Percentiles rank a stretch among this genome's conserved stretches.
These are phyloP conservation scores for Theocolax elegans DNA, from an alignment of 1,140 invertebrate genomes.

Conservation along the genomic window DNA sequence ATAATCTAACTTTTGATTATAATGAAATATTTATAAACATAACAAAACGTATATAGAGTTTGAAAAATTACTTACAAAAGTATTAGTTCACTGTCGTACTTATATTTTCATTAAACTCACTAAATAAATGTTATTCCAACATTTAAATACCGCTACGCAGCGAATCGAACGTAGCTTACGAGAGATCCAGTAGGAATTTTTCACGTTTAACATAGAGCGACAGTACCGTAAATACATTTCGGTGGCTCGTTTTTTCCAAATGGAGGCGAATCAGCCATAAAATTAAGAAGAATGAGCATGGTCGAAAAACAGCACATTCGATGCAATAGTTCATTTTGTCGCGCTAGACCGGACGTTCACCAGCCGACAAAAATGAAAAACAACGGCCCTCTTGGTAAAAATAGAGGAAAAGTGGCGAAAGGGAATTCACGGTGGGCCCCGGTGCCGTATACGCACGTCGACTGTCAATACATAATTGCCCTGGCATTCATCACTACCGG, in stretches of 20 bases:
- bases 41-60: no score
- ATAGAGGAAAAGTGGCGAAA: slow-evolving; percentile 3
- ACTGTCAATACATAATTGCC: slow-evolving; percentile 51
- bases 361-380: slow-evolving; percentile 13
- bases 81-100: no score
- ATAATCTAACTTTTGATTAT: no score
- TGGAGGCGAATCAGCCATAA: background rate
- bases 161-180: no score
- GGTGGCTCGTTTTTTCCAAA: slow-evolving; percentile 13
- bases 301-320: slow-evolving; percentile 4
- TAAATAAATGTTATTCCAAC: no score
- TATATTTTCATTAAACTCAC: no score
- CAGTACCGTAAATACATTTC: no score
- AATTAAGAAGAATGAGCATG: slow-evolving; percentile 25
- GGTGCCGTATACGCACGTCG: background rate
- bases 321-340: slow-evolving; percentile 17
- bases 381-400: background rate
- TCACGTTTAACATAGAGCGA: no score
- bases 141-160: no score
- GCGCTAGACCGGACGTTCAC: background rate
- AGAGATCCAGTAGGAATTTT: no score
- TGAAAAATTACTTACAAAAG: no score
- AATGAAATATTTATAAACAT: no score
- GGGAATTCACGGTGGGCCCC: background rate
- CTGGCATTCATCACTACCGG: slow-evolving; percentile 44